A percentile compares a stretch with the other conserved stretches of the same genome.
phyloP scores from a whole-genome alignment of 2,888 invertebrate genomes.

The Scaptodrosophila latifasciaeformis region DNA sequence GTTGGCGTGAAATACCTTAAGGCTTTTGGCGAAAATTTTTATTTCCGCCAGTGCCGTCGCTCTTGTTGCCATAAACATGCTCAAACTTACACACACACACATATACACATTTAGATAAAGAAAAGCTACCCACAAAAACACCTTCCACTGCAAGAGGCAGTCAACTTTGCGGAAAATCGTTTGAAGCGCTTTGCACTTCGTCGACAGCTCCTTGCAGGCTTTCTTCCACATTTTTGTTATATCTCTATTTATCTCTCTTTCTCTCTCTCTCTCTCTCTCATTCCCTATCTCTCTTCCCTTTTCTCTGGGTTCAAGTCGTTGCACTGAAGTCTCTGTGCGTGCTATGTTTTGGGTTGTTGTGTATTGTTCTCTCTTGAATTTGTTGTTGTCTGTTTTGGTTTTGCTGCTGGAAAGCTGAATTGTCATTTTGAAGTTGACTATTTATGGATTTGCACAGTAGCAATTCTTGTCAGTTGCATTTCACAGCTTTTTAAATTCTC shows the following conservation, averaged over 20 bases:
- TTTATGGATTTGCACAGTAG: conserved; percentile 27
- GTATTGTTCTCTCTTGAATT: conserved; percentile 30
- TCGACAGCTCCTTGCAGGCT: conserved; percentile 57
- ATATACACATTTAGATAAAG: conserved; percentile 12
- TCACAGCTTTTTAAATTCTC: no score
- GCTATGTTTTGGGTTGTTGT: conserved; percentile 5
- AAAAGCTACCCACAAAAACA: conserved; percentile 14
- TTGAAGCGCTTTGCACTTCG: conserved; percentile 67
- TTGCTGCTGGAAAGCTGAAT: conserved; percentile 35
- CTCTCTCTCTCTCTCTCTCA: conserved; percentile 4
- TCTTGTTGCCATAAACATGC: conserved; percentile 57
- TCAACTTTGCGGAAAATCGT: conserved; percentile 68
- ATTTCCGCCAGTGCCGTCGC: conserved; percentile 49
- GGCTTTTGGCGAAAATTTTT: conserved; percentile 58
- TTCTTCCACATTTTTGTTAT: not conserved
- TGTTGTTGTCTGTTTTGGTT: conserved; percentile 16
- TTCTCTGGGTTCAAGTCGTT: not conserved
- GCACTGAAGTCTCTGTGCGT: not conserved
- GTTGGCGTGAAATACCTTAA: conserved; percentile 66
- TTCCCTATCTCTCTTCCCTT: no score
- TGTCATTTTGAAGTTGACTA: conserved; percentile 47
- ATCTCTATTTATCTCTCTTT: conserved; percentile 3
- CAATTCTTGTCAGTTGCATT: conserved; percentile 1
- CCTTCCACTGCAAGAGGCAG: conserved; percentile 65
- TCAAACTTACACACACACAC: conserved; percentile 33